These are phyloP conservation scores for Crax fasciolata DNA, from an alignment of 2,797 vertebrate species.

Conservation along the genomic window DNA sequence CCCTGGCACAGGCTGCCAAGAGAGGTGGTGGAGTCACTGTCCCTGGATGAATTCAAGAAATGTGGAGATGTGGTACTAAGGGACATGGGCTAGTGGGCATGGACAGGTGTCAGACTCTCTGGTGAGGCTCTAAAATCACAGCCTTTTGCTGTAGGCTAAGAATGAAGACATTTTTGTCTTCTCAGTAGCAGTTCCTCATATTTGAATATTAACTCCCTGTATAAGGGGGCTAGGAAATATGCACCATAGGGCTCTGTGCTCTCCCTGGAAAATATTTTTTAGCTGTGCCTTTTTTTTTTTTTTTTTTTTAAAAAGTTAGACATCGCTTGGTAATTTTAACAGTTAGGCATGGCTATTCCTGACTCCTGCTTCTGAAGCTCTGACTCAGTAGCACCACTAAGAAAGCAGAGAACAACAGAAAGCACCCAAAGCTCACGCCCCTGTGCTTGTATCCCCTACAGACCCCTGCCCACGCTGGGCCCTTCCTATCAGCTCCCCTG, in stretches of 20 bases:
- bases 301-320: not conserved
- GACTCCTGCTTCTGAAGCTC: constrained; percentile 13
- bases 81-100: too few species aligned
- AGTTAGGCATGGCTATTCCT: constrained; percentile 50
- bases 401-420: not conserved
- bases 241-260: not conserved
- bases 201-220: not conserved
- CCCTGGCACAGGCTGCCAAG: too few species aligned
- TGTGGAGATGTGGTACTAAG: too few species aligned
- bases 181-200: not conserved
- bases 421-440: not conserved
- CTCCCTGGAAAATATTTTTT: constrained; percentile 14
- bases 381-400: not conserved
- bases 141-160: too few species aligned
- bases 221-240: not conserved
- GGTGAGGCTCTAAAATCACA: too few species aligned
- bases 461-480: not conserved
- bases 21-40: too few species aligned
- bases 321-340: not conserved
- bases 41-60: too few species aligned
- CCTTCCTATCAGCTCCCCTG: not conserved
- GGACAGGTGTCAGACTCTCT: too few species aligned
- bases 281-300: not conserved
- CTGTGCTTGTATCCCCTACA: not conserved
- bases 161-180: not conserved